Base-by-base conservation (phyloP, 2,797 vertebrate species). In the Epinephelus coioides region DNA sequence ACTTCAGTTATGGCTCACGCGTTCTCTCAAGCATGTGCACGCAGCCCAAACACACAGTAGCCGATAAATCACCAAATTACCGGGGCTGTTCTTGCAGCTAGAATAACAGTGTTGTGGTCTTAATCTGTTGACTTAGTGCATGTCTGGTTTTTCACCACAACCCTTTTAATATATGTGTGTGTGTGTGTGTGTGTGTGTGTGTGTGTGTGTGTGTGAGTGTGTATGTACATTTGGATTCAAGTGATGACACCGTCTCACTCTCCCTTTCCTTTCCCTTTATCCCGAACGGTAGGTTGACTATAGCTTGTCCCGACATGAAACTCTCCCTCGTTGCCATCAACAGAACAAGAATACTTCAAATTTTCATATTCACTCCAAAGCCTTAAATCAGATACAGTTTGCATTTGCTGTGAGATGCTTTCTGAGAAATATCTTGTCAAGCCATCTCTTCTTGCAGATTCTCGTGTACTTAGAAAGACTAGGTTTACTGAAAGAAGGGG, bases 101-200 rank as follows among this genome's bases (percentile, higher is more conserved):
- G 34, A 90, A 90, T 83, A 89, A 92, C 78, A 85, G 25, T 60
- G 60, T 81, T 81, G 79, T 81, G 83, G 76, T 85, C 61, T 81
- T 86, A 83, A 89, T 90, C 77, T 93, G 89, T 93, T 92, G 91
- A 92, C 55, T 90, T 63, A 92, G 89, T 82, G 76, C 82, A 73
- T 7, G 67, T 84, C 75, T 88, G 75, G 49, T 88, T 65, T 84
- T 85, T 87, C 73, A 70, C 77, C 60, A 2, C 67, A 83, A 51
- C 43, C 40, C 19, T 73, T 69, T 82, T 73, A 59, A 18, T 66
- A n/a, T 54, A 30, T 70, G 47, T n/a, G n/a, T n/a, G n/a, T n/a
- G n/a, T n/a, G n/a, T n/a, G n/a, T n/a, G n/a, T n/a, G n/a, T n/a
- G n/a, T n/a, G n/a, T 63, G 25, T 54, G 44, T 73, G 54, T 63